A percentile compares a stretch with the other conserved stretches of the same genome.
phyloP scores from a whole-genome alignment of 2,888 invertebrate species.

The Petrophora chlorosata region DNA sequence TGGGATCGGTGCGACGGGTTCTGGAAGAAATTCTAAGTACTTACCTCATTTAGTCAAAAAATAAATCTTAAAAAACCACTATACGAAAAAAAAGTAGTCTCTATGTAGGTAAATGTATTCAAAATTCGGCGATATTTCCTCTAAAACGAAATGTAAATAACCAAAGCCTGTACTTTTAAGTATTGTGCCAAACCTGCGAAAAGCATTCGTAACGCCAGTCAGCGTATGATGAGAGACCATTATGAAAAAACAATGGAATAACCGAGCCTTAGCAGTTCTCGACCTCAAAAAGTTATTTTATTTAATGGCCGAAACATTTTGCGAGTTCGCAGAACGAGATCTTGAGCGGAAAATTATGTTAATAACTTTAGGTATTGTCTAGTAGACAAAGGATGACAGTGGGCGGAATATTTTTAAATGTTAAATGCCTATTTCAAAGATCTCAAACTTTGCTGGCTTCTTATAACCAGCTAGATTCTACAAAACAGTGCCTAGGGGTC shows the following conservation, averaged over 20 bases:
- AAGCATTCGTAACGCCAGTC: slow-evolving; percentile 34
- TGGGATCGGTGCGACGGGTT: slow-evolving; percentile 19
- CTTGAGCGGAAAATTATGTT: slow-evolving; percentile 70
- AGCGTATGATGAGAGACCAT: slow-evolving; percentile 33
- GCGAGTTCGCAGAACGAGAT: slow-evolving; percentile 51
- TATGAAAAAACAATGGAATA: slow-evolving; percentile 40
- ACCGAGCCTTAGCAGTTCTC: slow-evolving; percentile 30
- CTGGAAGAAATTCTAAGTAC: background rate
- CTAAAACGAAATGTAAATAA: slow-evolving; percentile 10
- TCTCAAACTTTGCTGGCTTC: background rate
- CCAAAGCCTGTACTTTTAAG: too few species aligned
- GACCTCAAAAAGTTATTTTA: slow-evolving; percentile 51
- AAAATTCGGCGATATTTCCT: too few species aligned
- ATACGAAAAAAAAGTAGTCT: too few species aligned
- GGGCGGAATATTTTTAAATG: slow-evolving; percentile 33
- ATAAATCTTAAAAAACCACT: too few species aligned
- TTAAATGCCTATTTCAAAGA: background rate
- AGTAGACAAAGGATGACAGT: slow-evolving; percentile 45
- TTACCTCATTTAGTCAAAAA: background rate
- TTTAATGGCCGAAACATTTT: slow-evolving; percentile 55
- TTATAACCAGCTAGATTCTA: background rate
- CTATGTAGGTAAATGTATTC: too few species aligned
- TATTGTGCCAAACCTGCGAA: too few species aligned
- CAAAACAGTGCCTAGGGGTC: background rate
- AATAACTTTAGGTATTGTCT: slow-evolving; percentile 43